These are phyloP conservation scores for Malurus splendens DNA, from an alignment of 2,797 vertebrate species.

Conservation along the genomic window DNA sequence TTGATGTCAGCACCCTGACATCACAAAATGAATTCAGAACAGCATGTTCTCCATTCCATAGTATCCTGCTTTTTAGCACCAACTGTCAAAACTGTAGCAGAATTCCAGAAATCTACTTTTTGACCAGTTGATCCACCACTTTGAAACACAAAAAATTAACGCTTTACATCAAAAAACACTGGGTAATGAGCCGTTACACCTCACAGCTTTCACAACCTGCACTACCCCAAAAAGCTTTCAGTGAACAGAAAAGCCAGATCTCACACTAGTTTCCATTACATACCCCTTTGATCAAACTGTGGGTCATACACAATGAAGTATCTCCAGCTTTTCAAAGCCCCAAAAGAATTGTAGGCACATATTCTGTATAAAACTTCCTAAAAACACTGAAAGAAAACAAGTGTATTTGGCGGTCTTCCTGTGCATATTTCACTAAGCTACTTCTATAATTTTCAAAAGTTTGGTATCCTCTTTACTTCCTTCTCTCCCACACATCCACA, in stretches of 20 bases:
- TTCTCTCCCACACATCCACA: neutral
- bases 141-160: neutral
- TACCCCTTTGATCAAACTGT: neutral
- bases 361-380: neutral
- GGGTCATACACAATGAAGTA: neutral
- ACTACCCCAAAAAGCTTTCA: neutral
- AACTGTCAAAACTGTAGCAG: neutral
- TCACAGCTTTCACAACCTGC: neutral
- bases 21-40: neutral
- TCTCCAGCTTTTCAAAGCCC: neutral
- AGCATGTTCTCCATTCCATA: rapidly evolving
- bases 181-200: neutral
- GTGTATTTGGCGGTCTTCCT: neutral
- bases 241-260: neutral
- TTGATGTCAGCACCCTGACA: neutral
- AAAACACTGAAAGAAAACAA: neutral
- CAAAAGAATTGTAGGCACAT: neutral
- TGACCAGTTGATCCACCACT: neutral
- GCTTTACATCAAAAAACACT: neutral
- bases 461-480: neutral
- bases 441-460: neutral
- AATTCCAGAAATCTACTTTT: neutral
- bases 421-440: neutral
- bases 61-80: neutral
- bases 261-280: neutral